Percentiles rank a stretch among this genome's conserved stretches.
Evolutionary conservation across 2,797 vertebrate species (phyloP).

Genomic region (Chaetophractus vellerosus): DNA sequence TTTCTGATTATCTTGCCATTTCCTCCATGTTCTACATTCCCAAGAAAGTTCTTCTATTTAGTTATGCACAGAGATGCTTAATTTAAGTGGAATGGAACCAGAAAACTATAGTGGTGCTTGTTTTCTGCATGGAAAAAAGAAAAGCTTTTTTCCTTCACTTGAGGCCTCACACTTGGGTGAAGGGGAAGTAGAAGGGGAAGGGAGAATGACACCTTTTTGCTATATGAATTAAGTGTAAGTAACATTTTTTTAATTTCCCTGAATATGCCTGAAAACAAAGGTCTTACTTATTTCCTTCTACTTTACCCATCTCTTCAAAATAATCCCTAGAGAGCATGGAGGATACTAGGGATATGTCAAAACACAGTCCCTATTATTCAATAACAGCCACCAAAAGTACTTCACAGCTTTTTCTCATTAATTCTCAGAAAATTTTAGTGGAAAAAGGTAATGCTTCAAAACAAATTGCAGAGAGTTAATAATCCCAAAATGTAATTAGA

Average conservation of each 20-base stretch:
- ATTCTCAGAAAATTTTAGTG: conserved; percentile 18
- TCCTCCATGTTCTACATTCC: not conserved
- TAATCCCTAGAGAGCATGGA: not conserved
- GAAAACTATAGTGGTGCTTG: not conserved
- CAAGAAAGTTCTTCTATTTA: not conserved
- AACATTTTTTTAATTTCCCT: not conserved
- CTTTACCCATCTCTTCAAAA: not conserved
- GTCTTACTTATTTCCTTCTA: not conserved
- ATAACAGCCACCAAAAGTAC: not conserved
- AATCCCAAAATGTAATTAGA: conserved; percentile 57
- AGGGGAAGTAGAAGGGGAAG: rapidly evolving
- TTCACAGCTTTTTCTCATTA: not conserved
- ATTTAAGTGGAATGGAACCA: not conserved
- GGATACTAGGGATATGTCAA: not conserved
- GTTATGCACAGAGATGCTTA: not conserved
- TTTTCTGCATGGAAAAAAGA: not conserved
- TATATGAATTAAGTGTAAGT: not conserved
- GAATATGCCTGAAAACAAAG: not conserved
- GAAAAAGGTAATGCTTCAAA: conserved; percentile 30
- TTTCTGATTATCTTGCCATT: not conserved
- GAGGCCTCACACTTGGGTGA: not conserved
- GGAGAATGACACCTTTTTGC: not conserved
- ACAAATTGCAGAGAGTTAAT: not conserved
- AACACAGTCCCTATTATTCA: not conserved
- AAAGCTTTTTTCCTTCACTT: not conserved